A percentile compares a stretch with the other conserved stretches of the same genome.
Conservation (phyloP, 2,888 invertebrate species). For the Caenorhabditis sp. region DNA sequence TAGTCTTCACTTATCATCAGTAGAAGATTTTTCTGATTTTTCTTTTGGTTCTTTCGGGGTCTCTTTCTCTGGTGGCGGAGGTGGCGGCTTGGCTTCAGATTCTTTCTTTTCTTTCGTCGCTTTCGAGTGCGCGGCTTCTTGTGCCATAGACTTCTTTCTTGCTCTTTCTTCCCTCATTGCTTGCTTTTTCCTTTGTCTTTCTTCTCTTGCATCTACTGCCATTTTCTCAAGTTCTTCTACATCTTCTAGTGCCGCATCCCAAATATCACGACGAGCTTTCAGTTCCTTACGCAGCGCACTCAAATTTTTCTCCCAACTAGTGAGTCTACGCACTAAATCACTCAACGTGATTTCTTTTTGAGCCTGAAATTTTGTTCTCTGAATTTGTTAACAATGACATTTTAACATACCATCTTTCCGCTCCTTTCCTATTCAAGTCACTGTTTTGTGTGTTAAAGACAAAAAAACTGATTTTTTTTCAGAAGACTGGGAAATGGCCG, state of each 20-base stretch:
- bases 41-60: background rate
- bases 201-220: slow-evolving; percentile 5
- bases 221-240: slow-evolving; percentile 15
- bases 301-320: slow-evolving; percentile 14
- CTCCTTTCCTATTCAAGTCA: background rate
- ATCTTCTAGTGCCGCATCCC: slow-evolving; percentile 25
- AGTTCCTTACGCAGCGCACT: slow-evolving; percentile 10
- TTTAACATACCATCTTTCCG: too few species aligned
- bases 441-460: background rate
- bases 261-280: slow-evolving; percentile 3
- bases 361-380: background rate
- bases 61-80: background rate
- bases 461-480: background rate
- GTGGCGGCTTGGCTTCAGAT: background rate
- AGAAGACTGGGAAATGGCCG: slow-evolving; percentile 8
- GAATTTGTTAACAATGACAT: too few species aligned
- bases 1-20: background rate
- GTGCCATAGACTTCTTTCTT: background rate
- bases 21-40: background rate
- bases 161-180: slow-evolving; percentile 5
- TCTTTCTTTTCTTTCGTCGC: slow-evolving; percentile 5
- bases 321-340: slow-evolving; percentile 14
- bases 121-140: background rate
- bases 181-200: background rate
- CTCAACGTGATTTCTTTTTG: slow-evolving; percentile 5